Evolutionary conservation across 2,113 vertebrate species (phyloP), one percentile per base, ranked within the genome.

Genomic region (Scomber japonicus): DNA sequence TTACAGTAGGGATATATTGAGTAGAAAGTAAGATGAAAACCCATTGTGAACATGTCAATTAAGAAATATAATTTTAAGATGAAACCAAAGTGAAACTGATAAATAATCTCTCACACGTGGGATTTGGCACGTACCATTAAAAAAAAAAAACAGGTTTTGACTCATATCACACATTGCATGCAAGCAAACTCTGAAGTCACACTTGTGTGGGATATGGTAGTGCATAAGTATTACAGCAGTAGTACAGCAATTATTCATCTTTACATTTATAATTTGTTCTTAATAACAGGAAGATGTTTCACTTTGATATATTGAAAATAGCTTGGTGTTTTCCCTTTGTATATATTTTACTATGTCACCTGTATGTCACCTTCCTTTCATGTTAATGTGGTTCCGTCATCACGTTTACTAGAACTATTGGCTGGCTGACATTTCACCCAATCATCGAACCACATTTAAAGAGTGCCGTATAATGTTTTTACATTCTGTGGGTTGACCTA

Each of bases 371-470:
- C 45, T 53, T 57, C 27, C 27, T 75, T 48, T 80, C 9, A 70
- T 73, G 14, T 66, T 49, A 61, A 51, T n/a, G 4, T n/a, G 51
- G 31, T 77, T 24, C 13, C 12, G 9, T 71, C 44, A 65, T 74
- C 11, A 73, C 73, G 68, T 40, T 81, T 78, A 84, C 46, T 48
- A 51, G 44, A 80, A 45, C 14, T 0, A 30, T 75, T 44, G 46
- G 81, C 51, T 70, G 65, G 45, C 31, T 80, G 70, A 70, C 0
- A 1, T 16, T 16, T 76, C 63, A 76, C 46, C 46, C 48, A 55
- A 46, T 61, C 17, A 71, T n/a, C 45, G 15, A 46, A 78, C 72
- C 82, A 87, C 71, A 82, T 82, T 48, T 80, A 86, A 84, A 45
- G 16, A n/a, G 8, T 57, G 11, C 16, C 50, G 15, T 27, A 27